phyloP scores from a whole-genome alignment of 2,113 vertebrate genomes.

The Pollimyrus isidori region DNA sequence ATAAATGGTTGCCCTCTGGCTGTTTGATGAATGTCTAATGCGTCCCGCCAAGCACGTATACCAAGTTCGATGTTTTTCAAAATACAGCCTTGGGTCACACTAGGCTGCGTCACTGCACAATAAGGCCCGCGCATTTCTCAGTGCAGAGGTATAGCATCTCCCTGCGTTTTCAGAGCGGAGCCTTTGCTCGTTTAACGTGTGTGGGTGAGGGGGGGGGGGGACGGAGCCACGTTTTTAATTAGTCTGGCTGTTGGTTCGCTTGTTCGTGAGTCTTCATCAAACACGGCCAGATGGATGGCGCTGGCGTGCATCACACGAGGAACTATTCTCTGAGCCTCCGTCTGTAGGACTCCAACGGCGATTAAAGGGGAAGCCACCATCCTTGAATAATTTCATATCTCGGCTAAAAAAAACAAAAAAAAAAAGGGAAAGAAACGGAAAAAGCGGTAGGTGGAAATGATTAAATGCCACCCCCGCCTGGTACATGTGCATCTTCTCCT shows the following conservation, averaged over 20 bases:
- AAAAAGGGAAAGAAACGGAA: neutral
- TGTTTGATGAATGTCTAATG: neutral
- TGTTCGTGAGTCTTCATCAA: conserved; percentile 3
- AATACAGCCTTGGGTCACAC: neutral
- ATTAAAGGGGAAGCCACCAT: conserved; percentile 7
- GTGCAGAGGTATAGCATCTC: neutral
- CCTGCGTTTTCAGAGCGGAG: neutral
- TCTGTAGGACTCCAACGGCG: neutral
- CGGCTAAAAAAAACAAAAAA: neutral
- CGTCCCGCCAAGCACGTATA: neutral
- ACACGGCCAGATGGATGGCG: conserved; percentile 13
- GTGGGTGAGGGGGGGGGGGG: neutral
- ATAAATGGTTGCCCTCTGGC: neutral
- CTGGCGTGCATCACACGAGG: neutral
- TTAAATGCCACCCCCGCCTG: neutral
- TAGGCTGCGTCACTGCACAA: neutral
- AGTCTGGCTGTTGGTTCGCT: conserved; percentile 7
- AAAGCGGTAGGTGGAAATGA: neutral
- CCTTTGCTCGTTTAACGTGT: neutral
- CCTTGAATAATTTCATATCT: neutral
- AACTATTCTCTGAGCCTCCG: conserved; percentile 5
- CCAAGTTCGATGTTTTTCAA: neutral
- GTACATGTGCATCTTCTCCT: neutral
- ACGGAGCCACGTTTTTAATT: neutral
- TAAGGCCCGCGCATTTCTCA: neutral